Base-by-base conservation (phyloP, 64 coral and sea anemone species). In the Acropora tenuis region DNA sequence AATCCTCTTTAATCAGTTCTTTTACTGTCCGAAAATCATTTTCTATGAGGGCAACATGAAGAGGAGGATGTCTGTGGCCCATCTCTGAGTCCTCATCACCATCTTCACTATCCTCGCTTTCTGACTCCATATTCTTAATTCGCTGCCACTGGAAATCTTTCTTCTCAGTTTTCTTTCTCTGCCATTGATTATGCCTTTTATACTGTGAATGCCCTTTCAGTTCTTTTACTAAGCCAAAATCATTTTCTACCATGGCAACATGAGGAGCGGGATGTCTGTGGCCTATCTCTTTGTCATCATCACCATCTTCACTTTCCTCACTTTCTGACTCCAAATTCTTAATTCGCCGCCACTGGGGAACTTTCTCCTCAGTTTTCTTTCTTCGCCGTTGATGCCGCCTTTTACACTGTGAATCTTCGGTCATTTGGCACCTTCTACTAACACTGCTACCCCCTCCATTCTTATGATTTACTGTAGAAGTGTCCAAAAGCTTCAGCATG, bases 401-500 rank as follows among this genome's bases (percentile, higher is more conserved):
- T 30, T 30, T 30, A 30, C 30, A 30, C 30, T 6, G 6, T 59
- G 50, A 50, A 41, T 60, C 71, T 3, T 40, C 49, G 2, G 5
- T 57, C 6, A 1, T 3, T 2, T 42, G 4, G 18, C 2, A 16
- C n/a, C 48, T 52, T 30, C 30, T 30, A 30, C 30, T 30, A 30
- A 30, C 30, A 55, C 52, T 9, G 2, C 18, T 8, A 41, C 71
- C 17, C 3, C n/a, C 90, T 80, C 61, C 12, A 7, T 78, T 74
- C 44, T 47, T 50, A 3, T 16, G 11, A 41, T 92, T 95, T 41
- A 71, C 67, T 45, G 92, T 79, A 72, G 82, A 89, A 19, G 53
- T 60, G 11, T 98, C 74, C 40, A 98, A 67, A 76, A 94, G 82
- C 69, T 92, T 71, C 6, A 94, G 50, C 53, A 98, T 89, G 40